These are phyloP conservation scores for Hestina assimilis DNA, from an alignment of 1,140 invertebrate genomes.

Conservation along the genomic window DNA sequence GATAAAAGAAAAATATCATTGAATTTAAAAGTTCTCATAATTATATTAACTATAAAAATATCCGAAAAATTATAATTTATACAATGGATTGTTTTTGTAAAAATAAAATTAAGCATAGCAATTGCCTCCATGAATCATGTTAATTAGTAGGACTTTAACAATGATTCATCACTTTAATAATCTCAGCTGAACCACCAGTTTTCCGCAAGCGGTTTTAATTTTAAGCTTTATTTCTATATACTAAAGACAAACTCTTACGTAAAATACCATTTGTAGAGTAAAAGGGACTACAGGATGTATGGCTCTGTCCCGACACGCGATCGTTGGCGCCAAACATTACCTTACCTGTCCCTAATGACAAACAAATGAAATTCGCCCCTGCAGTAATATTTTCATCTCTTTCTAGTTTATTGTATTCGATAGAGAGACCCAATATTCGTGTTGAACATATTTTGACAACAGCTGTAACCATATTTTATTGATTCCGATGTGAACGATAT, in stretches of 20 bases:
- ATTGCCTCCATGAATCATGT: slow-evolving; percentile 32
- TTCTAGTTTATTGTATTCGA: slow-evolving; percentile 28
- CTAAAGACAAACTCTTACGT: slow-evolving; percentile 12
- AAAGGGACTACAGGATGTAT: slow-evolving; percentile 24
- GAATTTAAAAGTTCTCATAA: too few species aligned
- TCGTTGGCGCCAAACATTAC: slow-evolving; percentile 40
- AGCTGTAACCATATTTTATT: slow-evolving; percentile 49
- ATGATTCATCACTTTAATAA: slow-evolving; percentile 58
- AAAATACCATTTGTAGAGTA: slow-evolving; percentile 6
- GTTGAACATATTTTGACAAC: slow-evolving; percentile 38
- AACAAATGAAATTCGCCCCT: slow-evolving; percentile 46
- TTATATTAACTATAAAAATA: not conserved
- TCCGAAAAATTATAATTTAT: not conserved
- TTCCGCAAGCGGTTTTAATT: not conserved
- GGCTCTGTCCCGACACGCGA: slow-evolving; percentile 47
- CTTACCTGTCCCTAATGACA: slow-evolving; percentile 51
- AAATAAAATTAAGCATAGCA: not conserved
- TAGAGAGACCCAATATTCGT: slow-evolving; percentile 34
- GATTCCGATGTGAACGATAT: slow-evolving; percentile 50
- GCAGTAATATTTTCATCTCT: slow-evolving; percentile 36
- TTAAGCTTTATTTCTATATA: slow-evolving; percentile 10
- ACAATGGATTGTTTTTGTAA: not conserved
- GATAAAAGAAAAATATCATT: not conserved
- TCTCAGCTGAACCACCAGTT: slow-evolving; percentile 20
- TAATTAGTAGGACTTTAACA: slow-evolving; percentile 43